Conservation (phyloP, 2,888 invertebrate species). For the Thymelicus sylvestris region DNA sequence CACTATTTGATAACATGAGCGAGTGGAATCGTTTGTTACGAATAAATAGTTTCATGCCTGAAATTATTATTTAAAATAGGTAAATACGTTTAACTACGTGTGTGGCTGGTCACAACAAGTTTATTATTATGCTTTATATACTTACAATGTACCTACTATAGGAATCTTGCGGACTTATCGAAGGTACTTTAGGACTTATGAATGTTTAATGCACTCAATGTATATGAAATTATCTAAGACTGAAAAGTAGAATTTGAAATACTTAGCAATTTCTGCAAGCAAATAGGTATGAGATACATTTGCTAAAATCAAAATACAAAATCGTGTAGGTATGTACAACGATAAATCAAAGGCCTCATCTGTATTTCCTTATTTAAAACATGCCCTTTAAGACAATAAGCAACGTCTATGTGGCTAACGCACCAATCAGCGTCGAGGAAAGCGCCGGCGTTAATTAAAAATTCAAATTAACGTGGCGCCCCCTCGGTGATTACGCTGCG, state of each 20-base stretch:
- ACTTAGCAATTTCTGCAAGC: no score
- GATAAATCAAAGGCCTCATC: not conserved
- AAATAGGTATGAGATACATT: no score
- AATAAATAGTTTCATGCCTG: slow-evolving; percentile 4
- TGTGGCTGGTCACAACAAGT: no score
- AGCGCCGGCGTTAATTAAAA: slow-evolving; percentile 73
- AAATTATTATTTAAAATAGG: no score
- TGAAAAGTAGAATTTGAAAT: no score
- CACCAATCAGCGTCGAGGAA: slow-evolving; percentile 66
- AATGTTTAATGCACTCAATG: no score
- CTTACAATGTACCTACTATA: no score
- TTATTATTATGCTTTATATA: no score
- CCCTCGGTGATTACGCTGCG: slow-evolving; percentile 78
- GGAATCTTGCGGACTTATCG: no score
- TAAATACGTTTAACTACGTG: no score
- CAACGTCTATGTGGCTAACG: slow-evolving; percentile 63
- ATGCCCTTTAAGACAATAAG: slow-evolving; percentile 62
- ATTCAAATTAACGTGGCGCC: slow-evolving; percentile 79
- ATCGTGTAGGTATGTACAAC: not conserved
- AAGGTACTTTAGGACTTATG: no score
- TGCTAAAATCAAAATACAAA: not conserved
- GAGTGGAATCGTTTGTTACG: slow-evolving; percentile 15
- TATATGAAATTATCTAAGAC: no score
- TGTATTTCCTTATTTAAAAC: slow-evolving; percentile 23
- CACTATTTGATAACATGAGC: slow-evolving; percentile 26